A percentile compares a stretch with the other conserved stretches of the same genome.
Conservation (phyloP, 2,888 invertebrate genomes). For the Pandemis heparana region DNA sequence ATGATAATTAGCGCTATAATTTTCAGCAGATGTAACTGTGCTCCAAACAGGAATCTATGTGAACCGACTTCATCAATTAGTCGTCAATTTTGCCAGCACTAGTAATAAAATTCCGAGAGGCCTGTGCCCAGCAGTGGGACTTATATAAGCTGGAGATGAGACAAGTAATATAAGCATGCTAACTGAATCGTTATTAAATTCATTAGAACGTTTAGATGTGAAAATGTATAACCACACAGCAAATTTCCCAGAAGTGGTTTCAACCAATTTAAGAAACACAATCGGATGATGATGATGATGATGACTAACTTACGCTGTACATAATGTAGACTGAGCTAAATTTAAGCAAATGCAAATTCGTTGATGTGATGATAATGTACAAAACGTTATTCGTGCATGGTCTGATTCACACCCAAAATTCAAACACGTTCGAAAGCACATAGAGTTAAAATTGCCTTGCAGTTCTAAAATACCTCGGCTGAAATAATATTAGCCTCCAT, state of each 20-base stretch:
- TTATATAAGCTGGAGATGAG: no score
- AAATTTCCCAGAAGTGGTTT: neutral
- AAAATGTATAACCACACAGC: no score
- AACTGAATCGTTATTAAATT: no score
- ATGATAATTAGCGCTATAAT: neutral
- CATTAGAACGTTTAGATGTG: no score
- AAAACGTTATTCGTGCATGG: neutral
- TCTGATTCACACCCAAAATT: neutral
- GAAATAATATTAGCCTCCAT: neutral
- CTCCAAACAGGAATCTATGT: neutral
- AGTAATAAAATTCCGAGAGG: no score
- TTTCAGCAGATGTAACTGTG: neutral
- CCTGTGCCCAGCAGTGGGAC: no score
- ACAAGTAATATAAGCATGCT: no score
- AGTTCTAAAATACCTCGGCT: neutral
- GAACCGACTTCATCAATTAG: neutral
- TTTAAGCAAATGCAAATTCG: neutral
- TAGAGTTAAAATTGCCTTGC: neutral
- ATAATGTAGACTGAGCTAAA: conserved; percentile 1
- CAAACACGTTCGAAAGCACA: neutral
- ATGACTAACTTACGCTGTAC: neutral
- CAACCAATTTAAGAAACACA: neutral
- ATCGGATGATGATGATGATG: neutral
- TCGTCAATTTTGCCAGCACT: neutral
- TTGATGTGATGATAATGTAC: neutral